phyloP scores from a whole-genome alignment of 2,113 vertebrate genomes.

The Nycticebus coucang region DNA sequence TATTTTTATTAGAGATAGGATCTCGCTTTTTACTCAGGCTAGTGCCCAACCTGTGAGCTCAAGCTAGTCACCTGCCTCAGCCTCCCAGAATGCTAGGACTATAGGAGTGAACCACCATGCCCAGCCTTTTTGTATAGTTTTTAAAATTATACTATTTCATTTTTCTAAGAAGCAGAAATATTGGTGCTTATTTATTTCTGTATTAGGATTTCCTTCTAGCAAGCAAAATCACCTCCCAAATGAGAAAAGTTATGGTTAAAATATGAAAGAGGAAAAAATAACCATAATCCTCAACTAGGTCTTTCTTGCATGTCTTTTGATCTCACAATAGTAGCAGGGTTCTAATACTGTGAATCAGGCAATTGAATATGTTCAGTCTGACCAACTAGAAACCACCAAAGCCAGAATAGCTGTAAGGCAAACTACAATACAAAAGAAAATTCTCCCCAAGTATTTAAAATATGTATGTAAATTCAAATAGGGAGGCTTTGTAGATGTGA shows the following conservation, averaged over 20 bases:
- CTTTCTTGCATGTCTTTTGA: constrained; percentile 25
- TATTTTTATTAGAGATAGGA: too few species aligned
- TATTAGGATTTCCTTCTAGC: neutral
- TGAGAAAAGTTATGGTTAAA: constrained; percentile 10
- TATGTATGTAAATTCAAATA: constrained; percentile 20
- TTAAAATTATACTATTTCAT: neutral
- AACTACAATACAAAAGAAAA: neutral
- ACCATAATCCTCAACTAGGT: neutral
- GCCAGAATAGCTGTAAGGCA: neutral
- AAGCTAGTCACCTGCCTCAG: too few species aligned
- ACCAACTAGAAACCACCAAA: constrained; percentile 17
- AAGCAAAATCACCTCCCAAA: constrained; percentile 54
- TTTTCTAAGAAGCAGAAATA: constrained; percentile 45
- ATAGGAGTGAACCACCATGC: too few species aligned
- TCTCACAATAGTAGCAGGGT: neutral
- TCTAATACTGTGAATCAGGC: neutral
- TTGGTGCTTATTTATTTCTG: constrained; percentile 36
- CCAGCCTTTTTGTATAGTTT: neutral
- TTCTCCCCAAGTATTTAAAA: constrained; percentile 32
- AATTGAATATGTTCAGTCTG: neutral
- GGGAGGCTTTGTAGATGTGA: neutral
- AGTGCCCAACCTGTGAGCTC: too few species aligned
- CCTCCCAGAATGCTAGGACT: too few species aligned
- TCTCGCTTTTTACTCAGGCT: too few species aligned
- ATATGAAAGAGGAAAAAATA: neutral